Conservation (phyloP, 2,797 vertebrate genomes). For the Esox lucius region DNA sequence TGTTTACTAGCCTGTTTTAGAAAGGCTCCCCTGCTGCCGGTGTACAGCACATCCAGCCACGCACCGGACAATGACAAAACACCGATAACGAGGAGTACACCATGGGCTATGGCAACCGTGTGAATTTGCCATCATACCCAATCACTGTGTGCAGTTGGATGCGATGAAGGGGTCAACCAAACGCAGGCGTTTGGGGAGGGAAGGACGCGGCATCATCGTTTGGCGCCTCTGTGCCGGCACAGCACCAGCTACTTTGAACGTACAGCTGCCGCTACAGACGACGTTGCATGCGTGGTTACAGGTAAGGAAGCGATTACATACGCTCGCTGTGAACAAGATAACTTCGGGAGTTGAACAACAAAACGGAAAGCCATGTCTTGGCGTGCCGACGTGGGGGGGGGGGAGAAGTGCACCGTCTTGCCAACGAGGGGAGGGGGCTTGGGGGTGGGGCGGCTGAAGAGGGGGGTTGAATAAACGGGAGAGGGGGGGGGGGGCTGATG, state of each 20-base stretch:
- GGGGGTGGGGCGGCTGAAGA: slow-evolving; percentile 66
- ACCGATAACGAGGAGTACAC: slow-evolving; percentile 41
- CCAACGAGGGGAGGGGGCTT: neutral
- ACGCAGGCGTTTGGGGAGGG: too few species aligned
- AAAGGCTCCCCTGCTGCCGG: slow-evolving; percentile 55
- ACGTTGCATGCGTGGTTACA: neutral
- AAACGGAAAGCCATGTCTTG: too few species aligned
- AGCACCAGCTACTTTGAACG: neutral
- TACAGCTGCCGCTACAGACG: neutral
- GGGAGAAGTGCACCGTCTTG: neutral
- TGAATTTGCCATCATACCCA: slow-evolving; percentile 42
- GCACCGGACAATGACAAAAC: slow-evolving; percentile 39
- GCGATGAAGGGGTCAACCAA: too few species aligned
- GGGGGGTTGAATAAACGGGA: slow-evolving; percentile 79
- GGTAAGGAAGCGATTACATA: neutral
- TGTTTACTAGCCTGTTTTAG: slow-evolving; percentile 56
- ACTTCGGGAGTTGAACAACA: neutral
- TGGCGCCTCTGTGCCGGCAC: too few species aligned
- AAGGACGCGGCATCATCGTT: too few species aligned
- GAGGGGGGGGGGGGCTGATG: slow-evolving; percentile 77
- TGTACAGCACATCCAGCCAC: slow-evolving; percentile 61
- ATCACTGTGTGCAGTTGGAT: slow-evolving; percentile 41
- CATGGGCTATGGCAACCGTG: slow-evolving; percentile 13
- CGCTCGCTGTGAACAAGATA: neutral
- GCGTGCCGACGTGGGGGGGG: neutral